Evolutionary conservation across 1,140 invertebrate species (phyloP).

Genomic region (Sycobia sp.): DNA sequence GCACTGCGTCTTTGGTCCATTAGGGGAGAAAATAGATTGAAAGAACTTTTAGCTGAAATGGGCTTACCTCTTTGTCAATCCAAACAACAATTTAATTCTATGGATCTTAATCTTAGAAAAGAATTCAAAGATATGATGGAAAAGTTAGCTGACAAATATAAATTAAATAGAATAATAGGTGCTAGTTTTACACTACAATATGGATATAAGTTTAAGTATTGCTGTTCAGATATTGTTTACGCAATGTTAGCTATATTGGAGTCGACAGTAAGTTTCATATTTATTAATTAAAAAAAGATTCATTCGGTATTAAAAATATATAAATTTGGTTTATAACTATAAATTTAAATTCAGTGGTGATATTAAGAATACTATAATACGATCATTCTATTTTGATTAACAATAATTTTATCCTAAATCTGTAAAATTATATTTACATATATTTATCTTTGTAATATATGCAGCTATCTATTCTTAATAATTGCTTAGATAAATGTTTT

Average conservation of each 20-base stretch:
- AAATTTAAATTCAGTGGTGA: too few relatives aligned
- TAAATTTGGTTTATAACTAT: too few relatives aligned
- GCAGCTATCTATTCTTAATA: too few relatives aligned
- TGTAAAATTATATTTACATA: too few relatives aligned
- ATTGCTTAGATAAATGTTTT: too few relatives aligned
- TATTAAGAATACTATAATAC: too few relatives aligned
- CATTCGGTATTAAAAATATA: too few relatives aligned
- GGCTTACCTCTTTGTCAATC: constrained; percentile 88
- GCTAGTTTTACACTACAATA: constrained; percentile 80
- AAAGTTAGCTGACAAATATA: constrained; percentile 80
- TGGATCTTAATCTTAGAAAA: constrained; percentile 84
- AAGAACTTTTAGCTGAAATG: constrained; percentile 90
- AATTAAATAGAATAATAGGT: constrained; percentile 74
- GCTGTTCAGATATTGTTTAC: constrained; percentile 84
- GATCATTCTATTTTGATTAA: too few relatives aligned
- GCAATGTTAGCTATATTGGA: constrained; percentile 82
- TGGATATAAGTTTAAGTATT: constrained; percentile 80
- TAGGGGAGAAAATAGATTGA: constrained; percentile 82
- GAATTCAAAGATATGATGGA: constrained; percentile 79
- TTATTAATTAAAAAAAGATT: constrained; percentile 1
- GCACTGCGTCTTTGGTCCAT: constrained; percentile 74
- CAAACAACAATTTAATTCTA: constrained; percentile 81
- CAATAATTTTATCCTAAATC: too few relatives aligned
- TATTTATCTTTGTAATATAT: too few relatives aligned
- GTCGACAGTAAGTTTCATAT: constrained; percentile 65